Conservation (phyloP, 2,888 invertebrate genomes). For the Syrphus vitripennis region DNA sequence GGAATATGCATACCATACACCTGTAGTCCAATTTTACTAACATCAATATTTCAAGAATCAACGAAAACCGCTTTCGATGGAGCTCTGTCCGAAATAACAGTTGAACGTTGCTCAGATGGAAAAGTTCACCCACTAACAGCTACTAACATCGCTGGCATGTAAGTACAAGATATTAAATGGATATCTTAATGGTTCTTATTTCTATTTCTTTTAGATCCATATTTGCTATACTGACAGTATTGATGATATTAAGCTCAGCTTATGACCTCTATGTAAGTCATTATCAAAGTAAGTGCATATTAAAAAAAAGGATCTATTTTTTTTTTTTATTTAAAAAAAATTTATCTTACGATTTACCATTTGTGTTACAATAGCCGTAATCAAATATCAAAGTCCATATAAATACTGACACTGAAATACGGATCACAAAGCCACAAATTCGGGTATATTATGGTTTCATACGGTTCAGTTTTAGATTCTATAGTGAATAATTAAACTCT, state of each 20-base stretch:
- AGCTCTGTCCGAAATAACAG: not conserved
- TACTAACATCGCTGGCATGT: not conserved
- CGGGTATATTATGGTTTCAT: too few relatives aligned
- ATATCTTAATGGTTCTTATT: too few relatives aligned
- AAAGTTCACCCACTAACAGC: not conserved
- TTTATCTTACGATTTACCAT: too few relatives aligned
- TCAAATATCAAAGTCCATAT: too few relatives aligned
- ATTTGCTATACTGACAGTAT: not conserved
- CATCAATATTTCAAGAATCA: constrained; percentile 27
- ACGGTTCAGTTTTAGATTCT: too few relatives aligned
- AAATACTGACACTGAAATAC: too few relatives aligned
- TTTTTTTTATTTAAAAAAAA: not conserved
- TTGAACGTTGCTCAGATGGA: not conserved
- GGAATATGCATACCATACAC: constrained; percentile 64
- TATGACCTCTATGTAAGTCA: not conserved
- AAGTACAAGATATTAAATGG: not conserved
- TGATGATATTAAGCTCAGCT: not conserved
- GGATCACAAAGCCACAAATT: too few relatives aligned
- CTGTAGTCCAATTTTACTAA: constrained; percentile 46
- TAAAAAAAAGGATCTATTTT: too few relatives aligned
- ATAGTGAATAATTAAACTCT: too few relatives aligned
- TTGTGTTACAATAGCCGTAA: too few relatives aligned
- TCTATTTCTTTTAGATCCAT: not conserved
- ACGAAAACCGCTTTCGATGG: not conserved
- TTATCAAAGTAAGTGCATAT: not conserved